These are phyloP conservation scores for Gopherus flavomarginatus DNA, from an alignment of 2,113 vertebrate species.

Conservation along the genomic window DNA sequence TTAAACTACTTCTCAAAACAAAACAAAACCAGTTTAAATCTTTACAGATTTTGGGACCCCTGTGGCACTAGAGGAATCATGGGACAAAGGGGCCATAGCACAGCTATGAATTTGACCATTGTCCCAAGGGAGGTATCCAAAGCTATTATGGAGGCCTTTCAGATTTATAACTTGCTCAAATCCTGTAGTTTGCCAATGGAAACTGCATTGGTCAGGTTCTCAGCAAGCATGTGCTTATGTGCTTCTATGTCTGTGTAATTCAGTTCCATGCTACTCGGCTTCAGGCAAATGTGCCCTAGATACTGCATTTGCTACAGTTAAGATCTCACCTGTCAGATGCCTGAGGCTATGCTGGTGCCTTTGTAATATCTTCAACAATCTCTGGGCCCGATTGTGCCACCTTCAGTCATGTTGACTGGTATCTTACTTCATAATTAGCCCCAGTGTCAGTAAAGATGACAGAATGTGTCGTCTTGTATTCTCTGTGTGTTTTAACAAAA, in stretches of 20 bases:
- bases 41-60: background rate
- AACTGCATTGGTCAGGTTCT: background rate
- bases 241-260: background rate
- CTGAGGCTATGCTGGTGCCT: background rate
- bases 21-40: background rate
- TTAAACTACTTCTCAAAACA: background rate
- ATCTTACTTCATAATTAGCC: constrained; percentile 12
- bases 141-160: background rate
- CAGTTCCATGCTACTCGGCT: background rate
- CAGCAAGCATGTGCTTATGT: background rate
- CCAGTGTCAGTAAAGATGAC: background rate
- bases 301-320: constrained; percentile 55
- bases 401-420: constrained; percentile 45
- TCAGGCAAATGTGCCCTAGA: constrained; percentile 23
- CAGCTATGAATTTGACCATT: background rate
- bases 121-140: background rate
- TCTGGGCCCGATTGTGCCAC: constrained; percentile 41
- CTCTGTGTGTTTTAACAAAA: constrained; percentile 52
- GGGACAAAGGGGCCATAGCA: background rate
- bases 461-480: constrained; percentile 44
- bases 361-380: constrained; percentile 48
- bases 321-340: constrained; percentile 38
- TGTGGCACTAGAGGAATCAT: background rate
- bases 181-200: background rate
- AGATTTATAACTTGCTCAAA: background rate